phyloP scores from a whole-genome alignment of 2,797 vertebrate species.

The Phoeniculus purpureus region DNA sequence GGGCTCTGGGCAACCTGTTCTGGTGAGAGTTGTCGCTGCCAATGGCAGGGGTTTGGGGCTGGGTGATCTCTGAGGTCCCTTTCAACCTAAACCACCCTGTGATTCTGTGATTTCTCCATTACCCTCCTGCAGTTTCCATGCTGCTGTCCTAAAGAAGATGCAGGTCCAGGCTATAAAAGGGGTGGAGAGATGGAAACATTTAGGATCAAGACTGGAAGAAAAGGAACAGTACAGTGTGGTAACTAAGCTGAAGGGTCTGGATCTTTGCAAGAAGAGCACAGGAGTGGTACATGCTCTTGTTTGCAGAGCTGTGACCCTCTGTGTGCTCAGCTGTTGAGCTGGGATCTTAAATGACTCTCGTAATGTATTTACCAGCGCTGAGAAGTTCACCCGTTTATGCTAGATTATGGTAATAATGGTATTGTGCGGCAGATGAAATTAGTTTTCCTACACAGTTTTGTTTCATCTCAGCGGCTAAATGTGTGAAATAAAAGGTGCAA shows the following conservation, averaged over 20 bases:
- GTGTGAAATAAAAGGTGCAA: conserved; percentile 53
- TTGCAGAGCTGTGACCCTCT: background rate
- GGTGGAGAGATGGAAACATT: background rate
- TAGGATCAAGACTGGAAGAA: background rate
- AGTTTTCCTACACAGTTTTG: conserved; percentile 51
- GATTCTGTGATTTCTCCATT: too few species aligned
- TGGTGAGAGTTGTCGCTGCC: too few species aligned
- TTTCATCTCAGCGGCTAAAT: conserved; percentile 50
- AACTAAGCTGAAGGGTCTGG: background rate
- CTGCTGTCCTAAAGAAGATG: background rate
- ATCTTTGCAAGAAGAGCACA: background rate
- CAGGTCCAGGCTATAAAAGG: background rate
- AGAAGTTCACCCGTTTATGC: conserved; percentile 44
- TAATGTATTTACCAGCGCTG: conserved; percentile 60
- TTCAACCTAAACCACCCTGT: too few species aligned
- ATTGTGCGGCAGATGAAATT: conserved; percentile 59
- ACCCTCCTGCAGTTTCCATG: background rate
- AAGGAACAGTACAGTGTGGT: background rate
- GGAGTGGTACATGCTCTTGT: conserved; percentile 7
- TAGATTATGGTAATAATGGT: conserved; percentile 56
- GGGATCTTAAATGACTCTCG: conserved; percentile 40
- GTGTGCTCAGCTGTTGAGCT: background rate
- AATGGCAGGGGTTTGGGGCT: too few species aligned
- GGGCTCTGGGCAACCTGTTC: too few species aligned
- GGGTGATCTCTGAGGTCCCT: too few species aligned